phyloP scores from a whole-genome alignment of 1,140 invertebrate genomes.

The Pinna nobilis region DNA sequence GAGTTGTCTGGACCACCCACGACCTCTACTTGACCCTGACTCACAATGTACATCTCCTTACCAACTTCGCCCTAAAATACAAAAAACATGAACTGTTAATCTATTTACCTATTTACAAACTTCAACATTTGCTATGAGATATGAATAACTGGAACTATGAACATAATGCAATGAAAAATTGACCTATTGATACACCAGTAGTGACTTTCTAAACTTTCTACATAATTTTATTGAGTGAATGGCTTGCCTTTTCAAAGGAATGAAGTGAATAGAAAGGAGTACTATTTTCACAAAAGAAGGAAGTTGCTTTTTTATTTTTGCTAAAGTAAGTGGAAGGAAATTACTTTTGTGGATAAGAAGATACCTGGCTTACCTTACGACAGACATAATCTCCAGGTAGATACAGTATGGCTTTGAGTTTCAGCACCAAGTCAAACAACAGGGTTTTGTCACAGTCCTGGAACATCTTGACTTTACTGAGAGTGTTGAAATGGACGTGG shows the following conservation, averaged over 20 bases:
- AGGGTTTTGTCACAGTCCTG: conserved; percentile 91
- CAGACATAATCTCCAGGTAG: conserved; percentile 93
- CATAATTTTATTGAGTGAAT: too few species aligned
- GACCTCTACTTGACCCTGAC: conserved; percentile 90
- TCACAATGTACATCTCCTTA: conserved; percentile 97
- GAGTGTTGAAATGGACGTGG: conserved; percentile 90
- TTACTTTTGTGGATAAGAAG: too few species aligned
- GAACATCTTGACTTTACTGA: conserved; percentile 91
- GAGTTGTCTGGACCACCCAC: conserved; percentile 81
- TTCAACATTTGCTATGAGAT: neutral
- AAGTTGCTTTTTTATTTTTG: too few species aligned
- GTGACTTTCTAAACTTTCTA: too few species aligned
- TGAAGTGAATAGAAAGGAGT: too few species aligned
- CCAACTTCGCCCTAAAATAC: conserved; percentile 88
- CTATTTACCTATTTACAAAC: neutral
- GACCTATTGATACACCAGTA: too few species aligned
- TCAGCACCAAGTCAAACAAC: conserved; percentile 91
- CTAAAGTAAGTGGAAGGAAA: too few species aligned
- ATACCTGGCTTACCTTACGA: conserved; percentile 79
- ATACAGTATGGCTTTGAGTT: conserved; percentile 90
- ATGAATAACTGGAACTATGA: neutral
- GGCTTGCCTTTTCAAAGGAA: too few species aligned
- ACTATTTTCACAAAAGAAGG: too few species aligned
- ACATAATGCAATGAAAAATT: too few species aligned
- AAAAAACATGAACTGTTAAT: neutral